Base-by-base conservation (phyloP, 2,888 invertebrate species). In the Cephalotes varians region DNA sequence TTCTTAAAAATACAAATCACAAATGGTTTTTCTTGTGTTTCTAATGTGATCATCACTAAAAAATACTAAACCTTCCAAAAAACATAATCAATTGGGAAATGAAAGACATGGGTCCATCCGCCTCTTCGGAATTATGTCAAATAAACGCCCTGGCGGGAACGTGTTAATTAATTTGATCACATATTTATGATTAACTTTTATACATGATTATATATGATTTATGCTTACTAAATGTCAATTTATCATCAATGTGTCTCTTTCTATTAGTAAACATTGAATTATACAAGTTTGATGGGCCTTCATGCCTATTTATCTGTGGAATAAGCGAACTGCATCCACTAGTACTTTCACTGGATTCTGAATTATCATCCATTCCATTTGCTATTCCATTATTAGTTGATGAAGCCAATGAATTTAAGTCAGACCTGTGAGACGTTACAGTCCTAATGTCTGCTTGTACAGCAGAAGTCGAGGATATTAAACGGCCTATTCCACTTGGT, bases 331-430 rank as follows among this genome's bases (percentile, higher is more conserved):
- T 96, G 90, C 95, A 96, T 37, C 95, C 96, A 92, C 96, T 96
- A 18, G 96, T 96, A 72, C 96, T 96, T 90, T 96, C 96, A 86
- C 96, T 95, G 87, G 95, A 96, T 90, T 96, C 95, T 28, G 96
- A 96, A 91, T 95, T 95, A 86, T 96, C 95, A 88, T 95, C 95
- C 28, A 93, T 94, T 84, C 93, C 94, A 87, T 94, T 93, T n/a
- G 91, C 82, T 47, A 91, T 82, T 15, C 91, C 93, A 83, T 93
- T 92, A 84, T 92, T 93, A 83, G 91, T 87, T 25, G 88, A 77
- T 25, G 90, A 58, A 67, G 91, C 85, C 76, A 93, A 81, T 6
- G 92, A 85, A 84, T 92, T 92, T 25, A 92, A 86, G 28, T 92
- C 86, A 12, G 93, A 88, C 58, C 91, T 88, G 67, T 92, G 88